These are phyloP conservation scores for Pseudochirops corinnae DNA, from an alignment of 2,797 vertebrate genomes.

Conservation along the genomic window DNA sequence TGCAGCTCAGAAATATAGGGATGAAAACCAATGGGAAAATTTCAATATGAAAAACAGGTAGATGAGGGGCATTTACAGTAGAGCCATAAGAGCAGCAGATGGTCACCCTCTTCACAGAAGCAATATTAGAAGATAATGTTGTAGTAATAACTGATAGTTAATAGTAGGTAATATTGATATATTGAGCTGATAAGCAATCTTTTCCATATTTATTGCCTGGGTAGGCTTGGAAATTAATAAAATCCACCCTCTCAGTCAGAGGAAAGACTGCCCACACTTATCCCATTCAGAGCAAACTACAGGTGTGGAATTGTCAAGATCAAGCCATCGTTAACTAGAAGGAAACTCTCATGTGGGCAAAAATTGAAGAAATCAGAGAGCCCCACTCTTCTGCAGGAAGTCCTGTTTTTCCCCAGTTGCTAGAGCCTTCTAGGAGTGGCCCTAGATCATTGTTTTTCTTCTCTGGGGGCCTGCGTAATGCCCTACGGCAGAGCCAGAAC, in stretches of 20 bases:
- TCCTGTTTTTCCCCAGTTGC: not conserved
- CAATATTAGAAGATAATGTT: not conserved
- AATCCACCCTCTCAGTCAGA: not conserved
- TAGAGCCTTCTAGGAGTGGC: not conserved
- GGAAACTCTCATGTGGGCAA: not conserved
- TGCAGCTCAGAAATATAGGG: not conserved
- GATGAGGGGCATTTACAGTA: not conserved
- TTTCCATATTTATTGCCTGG: not conserved
- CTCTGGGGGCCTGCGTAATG: constrained; percentile 22
- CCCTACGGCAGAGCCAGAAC: constrained; percentile 63
- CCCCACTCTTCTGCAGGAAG: not conserved
- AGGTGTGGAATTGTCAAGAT: not conserved
- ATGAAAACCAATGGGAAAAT: not conserved
- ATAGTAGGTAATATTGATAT: not conserved
- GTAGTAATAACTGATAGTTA: not conserved
- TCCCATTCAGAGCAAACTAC: not conserved
- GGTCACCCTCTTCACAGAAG: not conserved
- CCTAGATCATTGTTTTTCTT: not conserved
- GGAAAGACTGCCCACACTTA: no score
- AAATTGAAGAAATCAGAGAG: not conserved
- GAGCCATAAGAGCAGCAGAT: not conserved
- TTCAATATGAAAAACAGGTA: not conserved
- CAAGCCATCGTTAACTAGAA: not conserved
- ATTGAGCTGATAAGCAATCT: not conserved
- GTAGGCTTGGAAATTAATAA: not conserved